Conservation (phyloP, 2,797 vertebrate genomes). For the Phalloptychus januarius region DNA sequence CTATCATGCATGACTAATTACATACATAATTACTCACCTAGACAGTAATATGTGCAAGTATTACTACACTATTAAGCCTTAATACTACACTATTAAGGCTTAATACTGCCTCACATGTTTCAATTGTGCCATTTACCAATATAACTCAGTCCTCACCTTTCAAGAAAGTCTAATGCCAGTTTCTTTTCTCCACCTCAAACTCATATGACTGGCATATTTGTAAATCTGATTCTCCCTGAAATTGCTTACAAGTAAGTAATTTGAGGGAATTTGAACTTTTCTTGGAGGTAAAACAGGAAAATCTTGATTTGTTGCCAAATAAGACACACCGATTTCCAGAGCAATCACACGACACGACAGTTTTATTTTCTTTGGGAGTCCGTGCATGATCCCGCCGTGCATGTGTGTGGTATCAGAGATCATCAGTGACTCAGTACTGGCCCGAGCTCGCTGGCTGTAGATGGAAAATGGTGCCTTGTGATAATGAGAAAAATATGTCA, state of each 20-base stretch:
- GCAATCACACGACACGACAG: conserved; percentile 4
- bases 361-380: conserved; percentile 5
- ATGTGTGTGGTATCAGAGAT: conserved; percentile 3
- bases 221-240: background rate
- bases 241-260: background rate
- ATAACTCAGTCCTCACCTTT: background rate
- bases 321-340: background rate
- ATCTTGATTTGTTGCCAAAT: background rate
- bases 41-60: background rate
- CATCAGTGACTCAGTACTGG: conserved; percentile 7
- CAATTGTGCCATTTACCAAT: background rate
- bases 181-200: background rate
- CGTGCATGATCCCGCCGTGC: background rate
- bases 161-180: background rate
- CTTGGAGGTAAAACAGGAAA: conserved; percentile 1
- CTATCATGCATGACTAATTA: too few species aligned
- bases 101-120: too few species aligned
- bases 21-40: too few species aligned
- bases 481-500: conserved; percentile 23
- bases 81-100: too few species aligned
- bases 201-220: background rate
- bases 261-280: background rate
- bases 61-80: too few species aligned
- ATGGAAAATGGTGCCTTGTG: conserved; percentile 12
- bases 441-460: background rate